Percentiles rank a stretch among this genome's conserved stretches.
These are phyloP conservation scores for Chamaea fasciata DNA, from an alignment of 2,113 vertebrate species.

Conservation along the genomic window DNA sequence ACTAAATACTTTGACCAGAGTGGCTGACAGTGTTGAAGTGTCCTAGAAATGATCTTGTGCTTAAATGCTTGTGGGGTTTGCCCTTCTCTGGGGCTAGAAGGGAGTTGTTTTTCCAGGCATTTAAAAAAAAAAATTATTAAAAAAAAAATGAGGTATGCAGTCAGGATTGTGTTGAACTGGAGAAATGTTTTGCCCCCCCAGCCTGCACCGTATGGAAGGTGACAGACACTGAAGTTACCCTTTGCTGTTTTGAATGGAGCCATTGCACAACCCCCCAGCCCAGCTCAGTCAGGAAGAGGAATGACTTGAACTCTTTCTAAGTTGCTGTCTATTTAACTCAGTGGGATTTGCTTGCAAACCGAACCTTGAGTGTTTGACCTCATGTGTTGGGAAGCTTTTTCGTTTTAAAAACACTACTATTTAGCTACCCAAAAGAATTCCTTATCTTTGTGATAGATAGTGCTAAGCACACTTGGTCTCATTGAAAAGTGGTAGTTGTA, in stretches of 20 bases:
- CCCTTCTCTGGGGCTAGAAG: neutral
- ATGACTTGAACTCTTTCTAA: neutral
- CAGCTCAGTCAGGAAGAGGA: neutral
- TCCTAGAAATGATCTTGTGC: neutral
- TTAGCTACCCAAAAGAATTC: slow-evolving; percentile 22
- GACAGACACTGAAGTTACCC: neutral
- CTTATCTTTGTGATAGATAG: slow-evolving; percentile 14
- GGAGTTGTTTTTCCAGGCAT: neutral
- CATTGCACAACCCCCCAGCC: neutral
- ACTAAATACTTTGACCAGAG: neutral
- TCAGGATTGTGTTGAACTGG: neutral
- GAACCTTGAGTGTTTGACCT: slow-evolving; percentile 10
- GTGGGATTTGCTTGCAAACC: neutral
- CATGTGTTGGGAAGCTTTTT: slow-evolving; percentile 28
- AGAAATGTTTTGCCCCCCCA: neutral
- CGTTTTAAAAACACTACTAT: slow-evolving; percentile 60
- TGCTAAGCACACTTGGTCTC: slow-evolving; percentile 69
- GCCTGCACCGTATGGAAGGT: neutral
- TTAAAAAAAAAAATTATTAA: neutral
- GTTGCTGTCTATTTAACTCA: neutral
- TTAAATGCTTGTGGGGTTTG: neutral
- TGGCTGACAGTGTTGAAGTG: neutral
- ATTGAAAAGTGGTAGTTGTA: slow-evolving; percentile 39
- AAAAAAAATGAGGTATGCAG: neutral
- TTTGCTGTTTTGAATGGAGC: neutral